Evolutionary conservation across 2,888 invertebrate species (phyloP).

Genomic region (Tiliacea aurago): DNA sequence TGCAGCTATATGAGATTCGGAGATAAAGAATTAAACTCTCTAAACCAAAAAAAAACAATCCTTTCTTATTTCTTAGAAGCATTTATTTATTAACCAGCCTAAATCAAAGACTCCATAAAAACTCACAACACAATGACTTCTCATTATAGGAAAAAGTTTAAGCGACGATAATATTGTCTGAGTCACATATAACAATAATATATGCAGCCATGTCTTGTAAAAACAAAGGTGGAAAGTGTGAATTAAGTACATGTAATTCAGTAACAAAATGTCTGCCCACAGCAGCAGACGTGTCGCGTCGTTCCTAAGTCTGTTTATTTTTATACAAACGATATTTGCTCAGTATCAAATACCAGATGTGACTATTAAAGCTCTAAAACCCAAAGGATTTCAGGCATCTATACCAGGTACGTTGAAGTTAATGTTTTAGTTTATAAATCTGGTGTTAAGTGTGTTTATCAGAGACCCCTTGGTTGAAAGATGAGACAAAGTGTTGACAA

Average conservation of each 20-base stretch:
- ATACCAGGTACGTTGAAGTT: conserved; percentile 88
- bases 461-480: background rate
- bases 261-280: conserved; percentile 72
- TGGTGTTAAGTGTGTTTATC: too few species aligned
- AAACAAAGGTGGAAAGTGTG: too few species aligned
- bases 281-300: conserved; percentile 55
- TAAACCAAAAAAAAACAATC: background rate
- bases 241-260: conserved; percentile 47
- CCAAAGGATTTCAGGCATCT: conserved; percentile 90
- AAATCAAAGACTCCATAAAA: too few species aligned
- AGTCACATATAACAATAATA: conserved; percentile 13
- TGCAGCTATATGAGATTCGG: background rate
- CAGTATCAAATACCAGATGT: conserved; percentile 84
- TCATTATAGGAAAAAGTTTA: background rate
- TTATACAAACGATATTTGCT: conserved; percentile 56
- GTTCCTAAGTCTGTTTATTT: conserved; percentile 52
- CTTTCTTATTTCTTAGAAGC: background rate
- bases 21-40: background rate
- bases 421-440: background rate
- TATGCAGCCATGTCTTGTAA: conserved; percentile 10
- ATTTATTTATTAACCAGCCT: background rate
- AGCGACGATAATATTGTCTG: background rate
- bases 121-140: background rate
- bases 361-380: conserved; percentile 88
- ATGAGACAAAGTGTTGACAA: background rate